A percentile compares a stretch with the other conserved stretches of the same genome.
These are phyloP conservation scores for Mimachlamys varia DNA, from an alignment of 2,888 invertebrate genomes.

Conservation along the genomic window DNA sequence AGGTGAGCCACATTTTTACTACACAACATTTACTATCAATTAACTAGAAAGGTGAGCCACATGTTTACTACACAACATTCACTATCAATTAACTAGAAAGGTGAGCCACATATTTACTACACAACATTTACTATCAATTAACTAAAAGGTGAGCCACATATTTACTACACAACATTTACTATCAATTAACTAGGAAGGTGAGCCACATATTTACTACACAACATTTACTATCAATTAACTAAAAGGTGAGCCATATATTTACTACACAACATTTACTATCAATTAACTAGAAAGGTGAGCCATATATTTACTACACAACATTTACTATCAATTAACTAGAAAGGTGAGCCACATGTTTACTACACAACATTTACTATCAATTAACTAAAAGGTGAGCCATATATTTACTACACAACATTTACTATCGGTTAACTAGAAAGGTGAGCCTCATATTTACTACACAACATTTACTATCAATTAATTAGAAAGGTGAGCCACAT, in stretches of 20 bases:
- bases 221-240: no score
- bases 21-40: no score
- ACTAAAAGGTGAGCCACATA: constrained; percentile 56
- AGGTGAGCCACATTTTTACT: constrained; percentile 49
- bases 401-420: background rate
- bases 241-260: constrained; percentile 53
- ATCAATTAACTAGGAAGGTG: constrained; percentile 56
- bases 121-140: no score
- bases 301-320: background rate
- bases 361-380: no score
- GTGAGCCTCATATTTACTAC: constrained; percentile 43
- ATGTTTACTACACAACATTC: background rate
- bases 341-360: constrained; percentile 53
- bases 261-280: no score
- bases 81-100: constrained; percentile 47
- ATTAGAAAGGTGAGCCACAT: constrained; percentile 56
- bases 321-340: no score
- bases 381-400: constrained; percentile 55
- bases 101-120: constrained; percentile 44
- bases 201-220: background rate
- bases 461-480: no score
- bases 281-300: constrained; percentile 56
- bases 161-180: background rate
- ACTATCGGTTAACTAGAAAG: constrained; percentile 46
- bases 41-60: constrained; percentile 56